A percentile compares a stretch with the other conserved stretches of the same genome.
Evolutionary conservation across 2,113 vertebrate species (phyloP).

Genomic region (Apteryx owenii): DNA sequence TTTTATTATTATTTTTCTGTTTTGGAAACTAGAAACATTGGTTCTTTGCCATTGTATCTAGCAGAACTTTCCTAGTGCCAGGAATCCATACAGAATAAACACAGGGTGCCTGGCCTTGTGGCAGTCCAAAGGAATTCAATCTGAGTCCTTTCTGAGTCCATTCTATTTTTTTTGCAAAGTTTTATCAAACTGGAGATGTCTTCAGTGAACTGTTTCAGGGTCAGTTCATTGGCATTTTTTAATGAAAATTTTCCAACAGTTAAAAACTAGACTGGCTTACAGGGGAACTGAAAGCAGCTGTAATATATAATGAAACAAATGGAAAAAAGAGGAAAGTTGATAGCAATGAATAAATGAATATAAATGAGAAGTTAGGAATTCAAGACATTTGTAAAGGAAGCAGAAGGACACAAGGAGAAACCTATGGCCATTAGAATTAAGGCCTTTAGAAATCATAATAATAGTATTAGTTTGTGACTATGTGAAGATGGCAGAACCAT

Average conservation of each 20-base stretch:
- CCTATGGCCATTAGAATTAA: background rate
- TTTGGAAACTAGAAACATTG: background rate
- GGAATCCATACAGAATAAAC: background rate
- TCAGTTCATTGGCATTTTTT: background rate
- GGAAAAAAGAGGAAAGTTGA: background rate
- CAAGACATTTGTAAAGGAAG: background rate
- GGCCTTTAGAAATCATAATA: background rate
- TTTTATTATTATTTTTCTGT: background rate
- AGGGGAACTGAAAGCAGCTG: background rate
- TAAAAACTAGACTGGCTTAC: background rate
- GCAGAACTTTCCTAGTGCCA: background rate
- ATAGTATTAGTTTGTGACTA: background rate
- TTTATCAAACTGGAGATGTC: background rate
- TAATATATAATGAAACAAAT: constrained; percentile 40
- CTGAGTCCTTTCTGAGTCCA: background rate
- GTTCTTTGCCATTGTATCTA: background rate
- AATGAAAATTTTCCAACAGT: background rate
- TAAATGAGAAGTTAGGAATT: constrained; percentile 19
- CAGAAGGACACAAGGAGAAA: background rate
- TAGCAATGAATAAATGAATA: constrained; percentile 50
- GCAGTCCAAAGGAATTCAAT: background rate
- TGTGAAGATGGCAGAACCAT: background rate
- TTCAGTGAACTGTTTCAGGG: background rate
- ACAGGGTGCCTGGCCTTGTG: background rate
- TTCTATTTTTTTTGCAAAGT: background rate